A percentile compares a stretch with the other conserved stretches of the same genome.
Conservation (phyloP, 2,797 vertebrate species). For the Epinephelus coioides region DNA sequence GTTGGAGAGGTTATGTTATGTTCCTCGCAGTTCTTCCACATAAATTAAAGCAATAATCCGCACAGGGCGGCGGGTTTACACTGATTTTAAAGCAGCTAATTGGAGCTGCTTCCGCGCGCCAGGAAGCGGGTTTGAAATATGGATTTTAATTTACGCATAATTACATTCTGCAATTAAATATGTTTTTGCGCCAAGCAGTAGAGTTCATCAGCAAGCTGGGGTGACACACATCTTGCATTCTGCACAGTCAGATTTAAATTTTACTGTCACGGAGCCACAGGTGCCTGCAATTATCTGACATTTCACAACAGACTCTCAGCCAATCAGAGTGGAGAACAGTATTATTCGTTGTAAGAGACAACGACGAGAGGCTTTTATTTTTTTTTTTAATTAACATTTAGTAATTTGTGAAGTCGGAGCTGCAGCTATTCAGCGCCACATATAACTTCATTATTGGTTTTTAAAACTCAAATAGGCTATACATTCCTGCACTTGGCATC, state of each 20-base stretch:
- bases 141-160: slow-evolving; percentile 22
- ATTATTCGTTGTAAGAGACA: background rate
- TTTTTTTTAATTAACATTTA: background rate
- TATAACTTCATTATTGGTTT: background rate
- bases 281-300: slow-evolving; percentile 34
- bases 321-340: slow-evolving; percentile 38
- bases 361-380: background rate
- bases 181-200: background rate
- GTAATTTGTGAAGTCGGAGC: too few relatives aligned
- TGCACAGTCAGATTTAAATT: slow-evolving; percentile 1
- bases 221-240: background rate
- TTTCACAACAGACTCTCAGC: slow-evolving; percentile 26
- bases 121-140: background rate
- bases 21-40: slow-evolving; percentile 41
- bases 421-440: background rate
- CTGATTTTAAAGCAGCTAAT: slow-evolving; percentile 41
- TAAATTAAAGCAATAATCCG: slow-evolving; percentile 46
- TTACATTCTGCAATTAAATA: slow-evolving; percentile 9
- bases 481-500: background rate
- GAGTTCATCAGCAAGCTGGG: background rate
- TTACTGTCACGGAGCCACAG: background rate
- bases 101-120: background rate
- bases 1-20: slow-evolving; percentile 44
- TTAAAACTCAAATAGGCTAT: background rate
- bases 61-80: slow-evolving; percentile 32